Evolutionary conservation across 2,888 invertebrate genomes (phyloP), one percentile per base, ranked within the genome.

Genomic region (Erebia palarica): DNA sequence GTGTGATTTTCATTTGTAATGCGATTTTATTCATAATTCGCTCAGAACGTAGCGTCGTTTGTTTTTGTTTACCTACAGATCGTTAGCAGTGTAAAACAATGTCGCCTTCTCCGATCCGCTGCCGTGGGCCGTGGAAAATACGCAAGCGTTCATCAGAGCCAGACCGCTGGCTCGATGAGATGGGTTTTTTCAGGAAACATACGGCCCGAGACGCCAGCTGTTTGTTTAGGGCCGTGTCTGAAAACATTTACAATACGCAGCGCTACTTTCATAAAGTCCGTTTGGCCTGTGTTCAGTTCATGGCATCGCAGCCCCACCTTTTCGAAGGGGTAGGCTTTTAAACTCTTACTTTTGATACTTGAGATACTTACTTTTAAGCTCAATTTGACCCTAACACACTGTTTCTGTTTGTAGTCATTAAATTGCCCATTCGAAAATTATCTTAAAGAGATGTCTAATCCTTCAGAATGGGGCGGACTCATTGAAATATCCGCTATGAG

Each of bases 131-230:
- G 69, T 92, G 92, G 92, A 92, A 91, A 87, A 83, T 91, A 76
- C 90, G 91, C 80, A 92, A 92, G 79, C 90, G 93, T 77, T 85
- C 89, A 49, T 92, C 93, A 64, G 93, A 93, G 81, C 90, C 92
- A 21, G 97, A 98, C 85, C 95, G 96, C 80, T 97, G 96, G 95
- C 89, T 98, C 78, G 97, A 97, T 79, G 94, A 95, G 76, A 94
- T 96, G 85, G 97, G 97, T 57, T 96, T 96, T 82, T 97, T 96
- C 86, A 94, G 98, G 79, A 98, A 98, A 93, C 96, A 97, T 82
- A 96, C 96, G 18, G 97, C 98, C 68, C 95, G 96, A 81, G 98
- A 98, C 93, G 96, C 97, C 67, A 97, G 97, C 73, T 98, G 97
- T 84, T 92, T 98, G 64, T 98, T 98, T 89, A 95, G 98, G 79